These are phyloP conservation scores for Pangasius krempfi DNA, from an alignment of 2,797 vertebrate genomes.

Conservation along the genomic window DNA sequence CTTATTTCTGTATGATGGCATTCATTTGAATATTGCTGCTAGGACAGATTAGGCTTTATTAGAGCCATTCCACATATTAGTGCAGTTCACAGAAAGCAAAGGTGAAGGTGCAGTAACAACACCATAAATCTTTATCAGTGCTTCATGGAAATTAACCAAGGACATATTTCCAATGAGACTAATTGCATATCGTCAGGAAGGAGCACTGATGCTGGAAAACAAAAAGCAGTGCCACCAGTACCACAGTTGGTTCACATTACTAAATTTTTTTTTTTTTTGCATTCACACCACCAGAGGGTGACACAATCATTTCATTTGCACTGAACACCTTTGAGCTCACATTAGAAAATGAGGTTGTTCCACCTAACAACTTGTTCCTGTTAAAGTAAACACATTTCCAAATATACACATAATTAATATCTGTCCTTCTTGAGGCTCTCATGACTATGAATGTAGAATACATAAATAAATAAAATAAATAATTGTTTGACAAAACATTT, in stretches of 20 bases:
- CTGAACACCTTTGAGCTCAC: not conserved
- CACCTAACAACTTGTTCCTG: slow-evolving; percentile 1
- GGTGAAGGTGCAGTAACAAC: slow-evolving; percentile 5
- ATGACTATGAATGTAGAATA: not conserved
- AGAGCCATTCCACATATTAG: not conserved
- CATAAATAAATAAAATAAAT: slow-evolving; percentile 33
- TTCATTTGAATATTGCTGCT: slow-evolving; percentile 26
- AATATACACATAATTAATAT: slow-evolving; percentile 36
- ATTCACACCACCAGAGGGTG: slow-evolving; percentile 39
- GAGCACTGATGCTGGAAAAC: slow-evolving; percentile 21
- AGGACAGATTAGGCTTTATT: slow-evolving; percentile 8
- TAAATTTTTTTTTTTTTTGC: not conserved
- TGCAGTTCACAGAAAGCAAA: slow-evolving; percentile 23
- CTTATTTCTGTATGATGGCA: not conserved
- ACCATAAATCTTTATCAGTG: not conserved
- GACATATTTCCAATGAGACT: not conserved
- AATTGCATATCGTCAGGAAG: slow-evolving; percentile 37
- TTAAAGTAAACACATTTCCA: slow-evolving; percentile 16
- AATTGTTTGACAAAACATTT: not conserved
- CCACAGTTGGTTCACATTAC: not conserved
- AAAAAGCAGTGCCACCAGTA: not conserved
- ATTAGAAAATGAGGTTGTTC: not conserved
- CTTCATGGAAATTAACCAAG: not conserved
- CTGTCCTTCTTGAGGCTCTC: not conserved
- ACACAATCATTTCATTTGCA: slow-evolving; percentile 15